Base-by-base conservation (phyloP, 1,140 invertebrate genomes). In the Papilio xuthus region DNA sequence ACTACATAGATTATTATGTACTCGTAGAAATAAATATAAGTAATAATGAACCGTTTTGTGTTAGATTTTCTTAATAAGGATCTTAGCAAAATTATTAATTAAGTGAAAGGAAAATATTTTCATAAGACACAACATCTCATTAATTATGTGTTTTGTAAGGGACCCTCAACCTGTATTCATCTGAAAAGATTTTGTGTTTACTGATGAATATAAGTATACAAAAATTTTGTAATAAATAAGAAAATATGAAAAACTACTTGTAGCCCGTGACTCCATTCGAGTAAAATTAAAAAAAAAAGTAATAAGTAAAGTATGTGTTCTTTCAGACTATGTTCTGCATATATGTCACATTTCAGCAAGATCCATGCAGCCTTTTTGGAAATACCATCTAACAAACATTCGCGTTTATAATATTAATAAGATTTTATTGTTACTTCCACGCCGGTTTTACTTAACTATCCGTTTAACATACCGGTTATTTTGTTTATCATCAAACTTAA, bases 51-150 rank as follows among this genome's bases (percentile, higher is more conserved):
- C 26, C 13, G 32, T 15, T 15, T 67, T 32, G 23, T 13, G 20
- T 28, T 4, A 67, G 32, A 53, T 20, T 8, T 15, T 12, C 28
- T 67, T 67, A 67, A 67, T 28, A 13, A 28, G 26, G 26, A 28
- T 28, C 26, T 28, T 28, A 20, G 60, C 13, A 13, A 15, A 67
- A 67, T 67, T 23, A 67, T 60, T 60, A 60, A 60, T 67, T 28
- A 67, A 67, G 26, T 67, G 26, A 28, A 67, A 67, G 60, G 60
- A 67, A 67, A 67, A 67, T 32, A 28, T 15, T 67, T 67, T 67
- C 60, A 15, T 28, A 67, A 67, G 60, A 28, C 26, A 32, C 56
- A 12, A 60, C 60, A 28, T 32, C 60, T 67, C 28, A 67, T 67
- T 67, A 67, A 67, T 67, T 67, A 67, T 15, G 26, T 67, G 60